These are phyloP conservation scores for Eupithecia tripunctaria DNA, from an alignment of 2,888 invertebrate species.

Conservation along the genomic window DNA sequence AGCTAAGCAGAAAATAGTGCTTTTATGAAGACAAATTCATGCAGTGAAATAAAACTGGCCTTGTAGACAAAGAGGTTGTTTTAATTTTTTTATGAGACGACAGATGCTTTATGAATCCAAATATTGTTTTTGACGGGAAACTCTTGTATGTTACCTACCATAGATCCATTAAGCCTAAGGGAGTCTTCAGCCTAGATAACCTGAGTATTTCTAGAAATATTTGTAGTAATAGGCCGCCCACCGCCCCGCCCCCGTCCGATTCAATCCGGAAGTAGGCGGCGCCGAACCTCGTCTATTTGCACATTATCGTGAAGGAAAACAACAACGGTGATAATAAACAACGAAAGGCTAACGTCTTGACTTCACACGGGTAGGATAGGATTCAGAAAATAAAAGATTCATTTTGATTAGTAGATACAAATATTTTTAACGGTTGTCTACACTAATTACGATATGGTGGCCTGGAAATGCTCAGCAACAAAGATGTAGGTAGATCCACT, in stretches of 20 bases:
- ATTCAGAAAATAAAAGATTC: not conserved
- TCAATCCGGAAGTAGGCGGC: constrained; percentile 24
- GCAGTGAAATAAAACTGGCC: not conserved
- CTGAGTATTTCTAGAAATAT: constrained; percentile 10
- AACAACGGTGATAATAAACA: not conserved
- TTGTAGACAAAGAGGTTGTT: not conserved
- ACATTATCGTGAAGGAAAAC: constrained; percentile 16
- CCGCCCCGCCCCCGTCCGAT: constrained; percentile 18
- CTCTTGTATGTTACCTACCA: not conserved
- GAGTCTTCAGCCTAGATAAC: not conserved
- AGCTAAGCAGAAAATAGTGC: not conserved
- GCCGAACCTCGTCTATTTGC: constrained; percentile 15
- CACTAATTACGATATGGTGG: not conserved
- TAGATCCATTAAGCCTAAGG: not conserved
- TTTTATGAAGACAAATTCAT: not conserved
- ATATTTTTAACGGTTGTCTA: not conserved
- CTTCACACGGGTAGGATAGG: not conserved
- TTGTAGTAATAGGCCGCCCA: not conserved
- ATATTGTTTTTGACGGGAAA: not conserved
- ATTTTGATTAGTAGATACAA: not conserved
- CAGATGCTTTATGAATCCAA: not conserved
- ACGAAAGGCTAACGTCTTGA: constrained; percentile 4
- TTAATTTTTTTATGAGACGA: not conserved
- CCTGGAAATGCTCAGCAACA: not conserved
- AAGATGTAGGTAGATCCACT: not conserved